Conservation (phyloP, 2,797 vertebrate species). For the Helostoma temminkii region DNA sequence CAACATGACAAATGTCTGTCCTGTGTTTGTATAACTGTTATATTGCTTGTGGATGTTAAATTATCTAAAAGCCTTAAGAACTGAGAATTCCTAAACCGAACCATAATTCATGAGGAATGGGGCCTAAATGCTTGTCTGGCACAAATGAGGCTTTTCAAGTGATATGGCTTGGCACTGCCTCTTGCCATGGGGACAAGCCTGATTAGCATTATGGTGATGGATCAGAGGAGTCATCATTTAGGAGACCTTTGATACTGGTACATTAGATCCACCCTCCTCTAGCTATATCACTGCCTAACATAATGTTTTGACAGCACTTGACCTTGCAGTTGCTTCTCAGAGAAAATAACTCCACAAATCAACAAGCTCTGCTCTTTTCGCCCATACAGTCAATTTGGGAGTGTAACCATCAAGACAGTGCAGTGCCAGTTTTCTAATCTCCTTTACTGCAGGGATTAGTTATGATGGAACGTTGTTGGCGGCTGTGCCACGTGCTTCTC, state of each 20-base stretch:
- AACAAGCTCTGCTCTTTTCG: slow-evolving; percentile 31
- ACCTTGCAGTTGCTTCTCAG: slow-evolving; percentile 48
- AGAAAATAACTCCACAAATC: slow-evolving; percentile 52
- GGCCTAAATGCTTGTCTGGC: slow-evolving; percentile 56
- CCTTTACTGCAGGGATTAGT: slow-evolving; percentile 59
- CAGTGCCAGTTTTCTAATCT: slow-evolving; percentile 56
- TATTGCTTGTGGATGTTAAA: slow-evolving; percentile 33
- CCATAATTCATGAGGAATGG: slow-evolving; percentile 50
- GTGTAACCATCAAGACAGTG: slow-evolving; percentile 35
- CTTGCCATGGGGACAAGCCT: slow-evolving; percentile 37
- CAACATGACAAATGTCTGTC: slow-evolving; percentile 31
- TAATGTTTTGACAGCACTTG: slow-evolving; percentile 49
- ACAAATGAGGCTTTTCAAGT: slow-evolving; percentile 57
- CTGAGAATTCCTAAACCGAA: slow-evolving; percentile 38
- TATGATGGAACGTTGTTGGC: slow-evolving; percentile 30
- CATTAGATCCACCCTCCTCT: slow-evolving; percentile 14
- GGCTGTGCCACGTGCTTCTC: slow-evolving; percentile 21
- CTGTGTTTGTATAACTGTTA: neutral
- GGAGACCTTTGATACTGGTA: slow-evolving; percentile 50
- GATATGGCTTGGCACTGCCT: slow-evolving; percentile 52
- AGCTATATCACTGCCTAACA: slow-evolving; percentile 29
- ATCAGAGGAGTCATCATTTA: slow-evolving; percentile 54
- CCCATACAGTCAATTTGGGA: slow-evolving; percentile 36
- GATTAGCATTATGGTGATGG: slow-evolving; percentile 60
- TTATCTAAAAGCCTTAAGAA: slow-evolving; percentile 22